phyloP scores from a whole-genome alignment of 2,113 vertebrate species.

The Pterocles orientalis region DNA sequence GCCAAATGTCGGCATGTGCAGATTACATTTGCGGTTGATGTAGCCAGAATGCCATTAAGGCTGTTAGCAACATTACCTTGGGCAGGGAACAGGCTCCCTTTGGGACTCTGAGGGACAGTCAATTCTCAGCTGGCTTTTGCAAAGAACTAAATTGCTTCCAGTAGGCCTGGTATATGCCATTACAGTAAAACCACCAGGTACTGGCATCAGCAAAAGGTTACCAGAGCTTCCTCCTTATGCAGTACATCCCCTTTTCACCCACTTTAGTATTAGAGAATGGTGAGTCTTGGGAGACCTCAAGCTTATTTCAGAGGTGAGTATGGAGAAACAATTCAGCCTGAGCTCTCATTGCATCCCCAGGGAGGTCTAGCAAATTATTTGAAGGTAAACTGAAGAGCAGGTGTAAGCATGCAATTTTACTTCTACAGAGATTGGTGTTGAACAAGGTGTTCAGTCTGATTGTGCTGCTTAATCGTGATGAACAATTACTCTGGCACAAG shows the following conservation, averaged over 20 bases:
- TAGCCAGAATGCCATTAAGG: background rate
- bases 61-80: background rate
- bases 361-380: background rate
- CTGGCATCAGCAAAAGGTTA: background rate
- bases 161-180: background rate
- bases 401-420: background rate
- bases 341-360: background rate
- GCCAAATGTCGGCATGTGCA: background rate
- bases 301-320: background rate
- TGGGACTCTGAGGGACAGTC: background rate
- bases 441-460: background rate
- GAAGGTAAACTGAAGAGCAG: background rate
- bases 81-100: background rate
- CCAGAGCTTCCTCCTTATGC: background rate
- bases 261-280: background rate
- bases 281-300: background rate
- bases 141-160: background rate
- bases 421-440: background rate
- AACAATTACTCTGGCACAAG: background rate
- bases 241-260: fast-evolving
- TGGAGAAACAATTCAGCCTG: background rate
- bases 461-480: background rate
- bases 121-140: background rate
- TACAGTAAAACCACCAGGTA: background rate
- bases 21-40: background rate